These are phyloP conservation scores for Mastomys coucha DNA, from an alignment of 2,113 vertebrate genomes.

Conservation along the genomic window DNA sequence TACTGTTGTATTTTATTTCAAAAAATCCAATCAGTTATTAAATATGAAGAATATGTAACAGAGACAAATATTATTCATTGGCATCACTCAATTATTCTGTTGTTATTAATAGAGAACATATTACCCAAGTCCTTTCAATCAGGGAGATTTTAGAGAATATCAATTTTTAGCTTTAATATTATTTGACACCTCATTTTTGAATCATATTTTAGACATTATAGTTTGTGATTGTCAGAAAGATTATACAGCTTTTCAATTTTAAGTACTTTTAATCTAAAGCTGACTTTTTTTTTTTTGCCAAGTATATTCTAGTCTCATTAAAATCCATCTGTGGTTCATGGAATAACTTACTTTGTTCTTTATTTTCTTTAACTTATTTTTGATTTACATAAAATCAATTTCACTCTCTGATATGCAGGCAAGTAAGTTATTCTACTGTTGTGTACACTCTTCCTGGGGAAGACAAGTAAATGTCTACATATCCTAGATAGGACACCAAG, in stretches of 20 bases:
- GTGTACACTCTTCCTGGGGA: not conserved
- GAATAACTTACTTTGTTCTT: not conserved
- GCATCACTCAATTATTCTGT: not conserved
- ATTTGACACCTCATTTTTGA: not conserved
- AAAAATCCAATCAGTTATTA: not conserved
- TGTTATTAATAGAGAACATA: not conserved
- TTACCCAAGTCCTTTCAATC: not conserved
- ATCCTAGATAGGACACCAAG: not conserved
- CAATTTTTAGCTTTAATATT: not conserved
- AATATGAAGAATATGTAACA: not conserved
- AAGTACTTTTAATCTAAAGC: not conserved
- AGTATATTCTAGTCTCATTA: not conserved
- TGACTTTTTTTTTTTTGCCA: conserved; percentile 13
- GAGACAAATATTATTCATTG: not conserved
- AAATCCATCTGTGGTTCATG: not conserved
- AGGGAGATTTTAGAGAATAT: not conserved
- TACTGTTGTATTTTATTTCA: not conserved
- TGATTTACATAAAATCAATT: not conserved
- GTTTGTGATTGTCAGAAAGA: not conserved
- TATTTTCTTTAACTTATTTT: not conserved
- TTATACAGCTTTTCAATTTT: not conserved
- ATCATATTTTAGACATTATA: not conserved
- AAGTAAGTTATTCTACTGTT: not conserved
- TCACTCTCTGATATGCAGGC: not conserved
- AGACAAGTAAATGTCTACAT: not conserved